Percentiles rank a stretch among this genome's conserved stretches.
These are phyloP conservation scores for Quadriops clusia DNA, from an alignment of 2,888 invertebrate species.

Conservation along the genomic window DNA sequence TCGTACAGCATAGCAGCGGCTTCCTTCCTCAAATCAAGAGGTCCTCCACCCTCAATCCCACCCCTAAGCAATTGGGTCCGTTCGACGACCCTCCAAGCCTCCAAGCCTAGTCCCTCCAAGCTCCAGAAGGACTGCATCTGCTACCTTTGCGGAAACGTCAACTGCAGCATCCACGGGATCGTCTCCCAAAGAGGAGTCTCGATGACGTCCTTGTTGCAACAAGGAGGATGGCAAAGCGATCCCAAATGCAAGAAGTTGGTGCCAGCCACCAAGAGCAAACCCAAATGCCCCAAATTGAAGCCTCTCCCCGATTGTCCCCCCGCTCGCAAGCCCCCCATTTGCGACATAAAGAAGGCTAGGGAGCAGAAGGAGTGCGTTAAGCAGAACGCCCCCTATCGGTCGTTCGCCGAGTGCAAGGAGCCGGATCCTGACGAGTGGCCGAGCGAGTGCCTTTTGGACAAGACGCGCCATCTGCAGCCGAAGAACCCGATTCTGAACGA, in stretches of 20 bases:
- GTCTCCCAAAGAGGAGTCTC: too few relatives aligned
- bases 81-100: too few relatives aligned
- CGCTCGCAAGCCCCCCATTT: conserved; percentile 5
- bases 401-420: conserved; percentile 24
- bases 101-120: too few relatives aligned
- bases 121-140: too few relatives aligned
- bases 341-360: conserved; percentile 1
- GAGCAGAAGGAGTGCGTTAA: conserved; percentile 17
- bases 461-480: conserved; percentile 20
- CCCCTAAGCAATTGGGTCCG: too few relatives aligned
- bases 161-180: too few relatives aligned
- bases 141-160: too few relatives aligned
- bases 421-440: conserved; percentile 17
- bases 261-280: conserved; percentile 1
- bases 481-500: conserved; percentile 14
- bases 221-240: too few relatives aligned
- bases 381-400: conserved; percentile 21
- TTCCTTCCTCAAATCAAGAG: too few relatives aligned
- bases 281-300: conserved; percentile 8
- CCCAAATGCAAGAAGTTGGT: conserved; percentile 11
- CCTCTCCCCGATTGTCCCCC: conserved; percentile 8
- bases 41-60: too few relatives aligned
- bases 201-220: too few relatives aligned
- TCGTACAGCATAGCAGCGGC: too few relatives aligned
- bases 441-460: conserved; percentile 20